A percentile compares a stretch with the other conserved stretches of the same genome.
These are phyloP conservation scores for Leptatherina wallacei DNA, from an alignment of 2,797 vertebrate species.

Conservation along the genomic window DNA sequence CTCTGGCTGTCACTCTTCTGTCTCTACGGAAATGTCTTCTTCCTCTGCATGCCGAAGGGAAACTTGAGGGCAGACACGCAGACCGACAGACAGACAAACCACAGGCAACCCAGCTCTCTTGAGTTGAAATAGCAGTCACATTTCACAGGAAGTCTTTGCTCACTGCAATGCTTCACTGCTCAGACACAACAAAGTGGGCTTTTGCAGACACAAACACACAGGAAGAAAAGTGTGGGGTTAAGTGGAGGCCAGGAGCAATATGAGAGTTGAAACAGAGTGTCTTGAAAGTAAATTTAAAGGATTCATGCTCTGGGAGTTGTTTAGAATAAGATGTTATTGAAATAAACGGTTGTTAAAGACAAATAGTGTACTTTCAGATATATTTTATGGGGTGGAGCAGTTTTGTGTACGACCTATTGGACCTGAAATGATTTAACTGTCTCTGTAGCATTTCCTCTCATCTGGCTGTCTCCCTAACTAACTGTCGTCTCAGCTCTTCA, in stretches of 20 bases:
- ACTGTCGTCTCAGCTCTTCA: constrained; percentile 32
- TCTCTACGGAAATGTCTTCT: constrained; percentile 70
- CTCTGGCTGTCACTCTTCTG: constrained; percentile 62
- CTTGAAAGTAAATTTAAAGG: constrained; percentile 60
- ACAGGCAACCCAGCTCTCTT: constrained; percentile 57
- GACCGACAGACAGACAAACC: constrained; percentile 74
- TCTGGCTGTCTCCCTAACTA: constrained; percentile 28
- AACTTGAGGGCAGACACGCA: constrained; percentile 68
- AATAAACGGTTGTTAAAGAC: constrained; percentile 48
- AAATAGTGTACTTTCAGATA: constrained; percentile 17
- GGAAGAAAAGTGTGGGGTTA: constrained; percentile 65
- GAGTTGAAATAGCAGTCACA: constrained; percentile 77
- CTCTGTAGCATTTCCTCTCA: constrained; percentile 29
- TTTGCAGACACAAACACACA: constrained; percentile 64
- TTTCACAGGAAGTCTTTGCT: constrained; percentile 76
- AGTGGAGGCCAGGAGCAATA: constrained; percentile 52
- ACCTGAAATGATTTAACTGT: constrained; percentile 42
- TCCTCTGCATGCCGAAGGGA: constrained; percentile 58
- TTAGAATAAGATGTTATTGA: constrained; percentile 23
- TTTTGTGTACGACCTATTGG: constrained; percentile 26
- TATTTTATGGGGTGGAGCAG: constrained; percentile 1
- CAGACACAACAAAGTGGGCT: constrained; percentile 79
- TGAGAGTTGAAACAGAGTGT: constrained; percentile 55
- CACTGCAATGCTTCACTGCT: constrained; percentile 72
- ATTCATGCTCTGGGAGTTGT: constrained; percentile 26